These are phyloP conservation scores for Pseudeuparius sepicola DNA, from an alignment of 2,888 invertebrate species.

Conservation along the genomic window DNA sequence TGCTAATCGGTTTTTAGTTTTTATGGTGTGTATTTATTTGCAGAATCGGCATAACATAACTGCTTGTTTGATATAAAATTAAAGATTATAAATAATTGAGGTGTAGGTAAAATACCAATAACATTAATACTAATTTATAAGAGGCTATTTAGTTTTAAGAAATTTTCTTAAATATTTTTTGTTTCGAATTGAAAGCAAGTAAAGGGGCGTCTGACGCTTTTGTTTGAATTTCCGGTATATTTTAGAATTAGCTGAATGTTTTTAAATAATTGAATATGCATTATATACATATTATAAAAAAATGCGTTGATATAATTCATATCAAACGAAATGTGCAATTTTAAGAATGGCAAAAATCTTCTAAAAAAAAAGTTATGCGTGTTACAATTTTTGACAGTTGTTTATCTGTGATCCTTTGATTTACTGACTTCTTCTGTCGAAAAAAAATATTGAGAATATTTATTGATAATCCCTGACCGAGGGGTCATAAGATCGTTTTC, in stretches of 20 bases:
- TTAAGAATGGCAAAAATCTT: conserved; percentile 35
- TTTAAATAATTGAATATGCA: conserved; percentile 41
- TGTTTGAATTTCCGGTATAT: conserved; percentile 33
- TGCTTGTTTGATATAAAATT: too few relatives aligned
- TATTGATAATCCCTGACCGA: too few relatives aligned
- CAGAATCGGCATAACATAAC: too few relatives aligned
- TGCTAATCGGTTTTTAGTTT: too few relatives aligned
- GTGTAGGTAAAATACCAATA: too few relatives aligned
- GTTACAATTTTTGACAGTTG: conserved; percentile 41
- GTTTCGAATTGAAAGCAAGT: conserved; percentile 3
- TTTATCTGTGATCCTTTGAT: conserved; percentile 41
- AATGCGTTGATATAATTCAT: conserved; percentile 41
- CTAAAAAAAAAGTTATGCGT: conserved; percentile 38
- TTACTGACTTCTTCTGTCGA: conserved; percentile 31
- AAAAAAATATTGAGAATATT: too few relatives aligned
- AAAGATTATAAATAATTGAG: too few relatives aligned
- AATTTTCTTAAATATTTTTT: too few relatives aligned
- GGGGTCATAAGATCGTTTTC: too few relatives aligned
- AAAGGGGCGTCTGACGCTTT: conserved; percentile 20
- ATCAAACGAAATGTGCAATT: conserved; percentile 42
- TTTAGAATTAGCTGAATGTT: conserved; percentile 40
- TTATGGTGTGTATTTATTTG: too few relatives aligned
- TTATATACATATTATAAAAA: conserved; percentile 39
- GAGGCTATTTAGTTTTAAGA: background rate
- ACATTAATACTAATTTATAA: conserved; percentile 8